These are phyloP conservation scores for Mionectes macconnelli DNA, from an alignment of 2,113 vertebrate genomes.

Conservation along the genomic window DNA sequence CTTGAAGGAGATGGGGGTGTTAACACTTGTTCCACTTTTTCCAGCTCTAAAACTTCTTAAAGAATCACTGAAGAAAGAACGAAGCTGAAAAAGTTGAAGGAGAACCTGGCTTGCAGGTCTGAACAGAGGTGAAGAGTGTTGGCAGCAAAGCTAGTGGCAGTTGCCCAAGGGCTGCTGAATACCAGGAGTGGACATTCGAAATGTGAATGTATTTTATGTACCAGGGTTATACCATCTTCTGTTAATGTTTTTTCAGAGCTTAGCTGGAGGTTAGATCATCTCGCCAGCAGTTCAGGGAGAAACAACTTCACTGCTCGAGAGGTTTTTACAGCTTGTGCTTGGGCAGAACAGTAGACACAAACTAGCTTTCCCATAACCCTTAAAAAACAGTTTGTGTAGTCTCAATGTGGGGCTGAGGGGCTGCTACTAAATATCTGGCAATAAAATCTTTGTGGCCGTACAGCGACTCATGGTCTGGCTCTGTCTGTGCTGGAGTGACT, in stretches of 20 bases:
- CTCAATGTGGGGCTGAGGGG: background rate
- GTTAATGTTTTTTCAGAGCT: background rate
- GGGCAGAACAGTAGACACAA: background rate
- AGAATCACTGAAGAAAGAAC: background rate
- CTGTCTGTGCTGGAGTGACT: background rate
- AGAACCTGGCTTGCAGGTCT: background rate
- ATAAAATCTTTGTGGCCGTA: background rate
- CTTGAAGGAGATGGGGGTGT: background rate
- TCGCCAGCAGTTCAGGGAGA: background rate
- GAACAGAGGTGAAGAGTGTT: background rate
- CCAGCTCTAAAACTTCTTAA: background rate
- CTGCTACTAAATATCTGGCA: background rate
- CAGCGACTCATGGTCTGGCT: accelerated
- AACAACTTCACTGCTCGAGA: accelerated
- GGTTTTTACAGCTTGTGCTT: background rate
- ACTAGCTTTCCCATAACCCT: background rate
- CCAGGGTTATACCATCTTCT: background rate
- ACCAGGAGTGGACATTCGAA: background rate
- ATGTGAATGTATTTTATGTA: background rate
- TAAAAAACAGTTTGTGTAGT: background rate
- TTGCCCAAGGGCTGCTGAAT: background rate
- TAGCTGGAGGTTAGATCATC: background rate
- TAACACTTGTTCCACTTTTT: background rate
- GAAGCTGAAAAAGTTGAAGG: background rate
- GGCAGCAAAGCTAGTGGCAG: background rate